Conservation (phyloP, 2,888 invertebrate species). For the Ichneumoninae sp. region DNA sequence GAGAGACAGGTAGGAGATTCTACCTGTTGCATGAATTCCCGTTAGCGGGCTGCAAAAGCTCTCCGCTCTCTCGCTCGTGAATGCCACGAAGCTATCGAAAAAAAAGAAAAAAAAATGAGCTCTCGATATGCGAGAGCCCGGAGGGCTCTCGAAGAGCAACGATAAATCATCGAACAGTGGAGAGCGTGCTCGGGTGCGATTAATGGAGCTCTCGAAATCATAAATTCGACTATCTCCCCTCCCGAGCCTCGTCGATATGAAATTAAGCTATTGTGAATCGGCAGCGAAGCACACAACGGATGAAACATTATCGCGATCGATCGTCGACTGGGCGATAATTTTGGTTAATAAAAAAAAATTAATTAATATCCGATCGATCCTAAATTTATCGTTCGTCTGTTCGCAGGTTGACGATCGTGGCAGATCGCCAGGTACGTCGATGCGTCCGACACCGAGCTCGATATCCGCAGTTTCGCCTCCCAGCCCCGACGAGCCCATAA, state of each 20-base stretch:
- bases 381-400: slow-evolving; percentile 42
- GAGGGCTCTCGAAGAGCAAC: slow-evolving; percentile 38
- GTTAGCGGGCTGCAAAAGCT: slow-evolving; percentile 48
- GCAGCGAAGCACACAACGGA: slow-evolving; percentile 11
- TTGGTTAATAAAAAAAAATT: background rate
- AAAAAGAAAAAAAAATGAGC: slow-evolving; percentile 47
- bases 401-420: slow-evolving; percentile 83
- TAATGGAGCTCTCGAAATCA: slow-evolving; percentile 42
- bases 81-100: slow-evolving; percentile 48
- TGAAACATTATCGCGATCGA: background rate
- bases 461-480: slow-evolving; percentile 78
- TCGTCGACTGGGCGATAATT: background rate
- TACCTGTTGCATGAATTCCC: slow-evolving; percentile 79
- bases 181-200: slow-evolving; percentile 46
- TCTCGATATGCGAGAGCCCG: slow-evolving; percentile 47
- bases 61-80: slow-evolving; percentile 21
- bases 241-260: slow-evolving; percentile 37
- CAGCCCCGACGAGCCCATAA: slow-evolving; percentile 82
- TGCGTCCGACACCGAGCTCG: slow-evolving; percentile 77
- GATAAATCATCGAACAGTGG: slow-evolving; percentile 55
- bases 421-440: slow-evolving; percentile 81
- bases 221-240: slow-evolving; percentile 41
- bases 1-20: slow-evolving; percentile 70
- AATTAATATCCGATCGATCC: background rate
- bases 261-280: slow-evolving; percentile 49